Conservation (phyloP, 1,140 invertebrate species). For the Pemphigus obesinymphae region DNA sequence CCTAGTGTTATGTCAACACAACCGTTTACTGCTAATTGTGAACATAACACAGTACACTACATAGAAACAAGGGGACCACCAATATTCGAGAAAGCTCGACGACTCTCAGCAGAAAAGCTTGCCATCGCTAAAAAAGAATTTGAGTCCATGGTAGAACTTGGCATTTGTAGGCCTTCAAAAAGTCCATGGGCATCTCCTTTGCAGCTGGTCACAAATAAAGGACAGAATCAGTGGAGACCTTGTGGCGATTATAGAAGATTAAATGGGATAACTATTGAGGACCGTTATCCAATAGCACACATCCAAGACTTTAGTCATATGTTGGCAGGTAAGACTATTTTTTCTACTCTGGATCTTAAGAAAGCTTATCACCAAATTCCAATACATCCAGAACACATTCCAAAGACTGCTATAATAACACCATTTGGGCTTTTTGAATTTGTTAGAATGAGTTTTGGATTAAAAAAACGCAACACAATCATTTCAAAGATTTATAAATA, state of each 20-base stretch:
- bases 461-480: slow-evolving; percentile 51
- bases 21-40: no score
- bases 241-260: no score
- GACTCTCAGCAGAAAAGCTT: slow-evolving; percentile 49
- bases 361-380: slow-evolving; percentile 55
- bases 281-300: no score
- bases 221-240: no score
- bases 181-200: no score
- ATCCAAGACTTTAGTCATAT: no score
- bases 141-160: slow-evolving; percentile 47
- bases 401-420: slow-evolving; percentile 49
- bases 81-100: slow-evolving; percentile 48
- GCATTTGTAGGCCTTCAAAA: slow-evolving; percentile 46
- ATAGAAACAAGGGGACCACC: slow-evolving; percentile 48
- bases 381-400: slow-evolving; percentile 47
- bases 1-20: neutral
- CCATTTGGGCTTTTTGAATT: slow-evolving; percentile 20
- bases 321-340: slow-evolving; percentile 50
- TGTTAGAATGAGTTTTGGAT: slow-evolving; percentile 51
- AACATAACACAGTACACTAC: neutral
- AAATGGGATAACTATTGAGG: no score
- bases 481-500: slow-evolving; percentile 55
- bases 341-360: slow-evolving; percentile 53
- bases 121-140: slow-evolving; percentile 47
- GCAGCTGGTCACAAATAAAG: no score